phyloP scores from a whole-genome alignment of 2,113 vertebrate genomes.

The Brienomyrus brachyistius region DNA sequence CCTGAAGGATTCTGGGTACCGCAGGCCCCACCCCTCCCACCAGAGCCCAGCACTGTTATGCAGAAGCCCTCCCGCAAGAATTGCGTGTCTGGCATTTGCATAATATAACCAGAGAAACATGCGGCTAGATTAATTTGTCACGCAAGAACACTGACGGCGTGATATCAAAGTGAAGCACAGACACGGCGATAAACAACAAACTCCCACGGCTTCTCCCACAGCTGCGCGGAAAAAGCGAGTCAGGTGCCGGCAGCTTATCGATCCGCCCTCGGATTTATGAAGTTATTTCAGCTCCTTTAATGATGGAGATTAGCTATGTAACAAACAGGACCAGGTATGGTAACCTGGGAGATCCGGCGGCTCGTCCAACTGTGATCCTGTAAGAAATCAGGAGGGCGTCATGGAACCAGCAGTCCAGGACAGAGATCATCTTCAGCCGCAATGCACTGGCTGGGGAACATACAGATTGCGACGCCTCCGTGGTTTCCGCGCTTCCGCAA shows the following conservation, averaged over 20 bases:
- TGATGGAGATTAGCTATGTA: slow-evolving; percentile 18
- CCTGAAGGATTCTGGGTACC: not conserved
- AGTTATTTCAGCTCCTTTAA: slow-evolving; percentile 7
- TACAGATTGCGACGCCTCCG: not conserved
- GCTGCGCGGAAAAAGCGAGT: not conserved
- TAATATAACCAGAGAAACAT: slow-evolving; percentile 12
- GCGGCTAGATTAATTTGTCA: slow-evolving; percentile 14
- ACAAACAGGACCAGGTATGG: slow-evolving; percentile 16
- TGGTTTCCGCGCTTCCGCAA: not conserved
- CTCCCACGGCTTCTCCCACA: not conserved
- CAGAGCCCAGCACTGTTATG: not conserved
- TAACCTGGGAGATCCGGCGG: not conserved
- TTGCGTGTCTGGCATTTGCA: slow-evolving; percentile 13
- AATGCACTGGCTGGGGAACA: not conserved
- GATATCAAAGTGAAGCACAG: slow-evolving; percentile 1
- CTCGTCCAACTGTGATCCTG: not conserved
- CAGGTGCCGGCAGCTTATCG: slow-evolving; percentile 6
- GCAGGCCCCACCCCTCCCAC: not conserved
- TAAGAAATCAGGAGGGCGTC: slow-evolving; percentile 8
- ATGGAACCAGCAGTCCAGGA: not conserved
- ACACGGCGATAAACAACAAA: not conserved
- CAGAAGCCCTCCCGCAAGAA: slow-evolving; percentile 6
- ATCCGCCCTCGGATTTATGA: slow-evolving; percentile 11
- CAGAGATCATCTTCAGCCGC: not conserved
- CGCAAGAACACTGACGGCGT: slow-evolving; percentile 5